These are phyloP conservation scores for Telenomus remus DNA, from an alignment of 1,140 invertebrate genomes.

Conservation along the genomic window DNA sequence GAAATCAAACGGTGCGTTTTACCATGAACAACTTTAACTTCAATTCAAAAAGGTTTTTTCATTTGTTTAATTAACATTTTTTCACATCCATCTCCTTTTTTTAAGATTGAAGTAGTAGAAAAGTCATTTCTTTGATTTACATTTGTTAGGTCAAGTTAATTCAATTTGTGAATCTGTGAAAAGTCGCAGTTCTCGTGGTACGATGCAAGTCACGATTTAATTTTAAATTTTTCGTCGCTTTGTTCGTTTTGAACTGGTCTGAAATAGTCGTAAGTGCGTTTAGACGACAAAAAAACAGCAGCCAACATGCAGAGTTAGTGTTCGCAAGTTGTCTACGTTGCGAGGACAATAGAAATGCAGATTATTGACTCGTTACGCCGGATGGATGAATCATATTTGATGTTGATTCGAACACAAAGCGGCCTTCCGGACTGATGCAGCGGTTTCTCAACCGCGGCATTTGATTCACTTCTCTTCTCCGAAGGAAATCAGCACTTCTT, in stretches of 20 bases:
- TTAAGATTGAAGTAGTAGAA: no score
- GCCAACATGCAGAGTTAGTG: no score
- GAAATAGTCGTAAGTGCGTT: no score
- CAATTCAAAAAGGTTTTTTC: no score
- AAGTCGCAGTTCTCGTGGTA: no score
- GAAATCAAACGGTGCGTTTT: constrained; percentile 34
- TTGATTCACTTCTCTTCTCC: constrained; percentile 8
- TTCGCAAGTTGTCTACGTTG: no score
- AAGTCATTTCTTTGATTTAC: no score
- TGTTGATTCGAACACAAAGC: not conserved
- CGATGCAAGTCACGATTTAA: constrained; percentile 27
- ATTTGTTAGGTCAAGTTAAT: no score
- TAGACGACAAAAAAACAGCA: no score
- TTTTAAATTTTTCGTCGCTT: constrained; percentile 18
- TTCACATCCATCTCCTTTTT: no score
- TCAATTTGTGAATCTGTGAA: no score
- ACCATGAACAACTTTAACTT: not conserved
- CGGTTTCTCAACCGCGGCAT: constrained; percentile 15
- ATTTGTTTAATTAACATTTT: no score
- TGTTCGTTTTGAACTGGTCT: constrained; percentile 3
- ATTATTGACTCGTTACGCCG: constrained; percentile 8
- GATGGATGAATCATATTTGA: constrained; percentile 22
- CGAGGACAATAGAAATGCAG: constrained; percentile 5
- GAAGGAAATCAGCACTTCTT: constrained; percentile 16
- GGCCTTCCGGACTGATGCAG: not conserved